These are phyloP conservation scores for Varanus komodoensis DNA, from an alignment of 2,113 vertebrate genomes.

Conservation along the genomic window DNA sequence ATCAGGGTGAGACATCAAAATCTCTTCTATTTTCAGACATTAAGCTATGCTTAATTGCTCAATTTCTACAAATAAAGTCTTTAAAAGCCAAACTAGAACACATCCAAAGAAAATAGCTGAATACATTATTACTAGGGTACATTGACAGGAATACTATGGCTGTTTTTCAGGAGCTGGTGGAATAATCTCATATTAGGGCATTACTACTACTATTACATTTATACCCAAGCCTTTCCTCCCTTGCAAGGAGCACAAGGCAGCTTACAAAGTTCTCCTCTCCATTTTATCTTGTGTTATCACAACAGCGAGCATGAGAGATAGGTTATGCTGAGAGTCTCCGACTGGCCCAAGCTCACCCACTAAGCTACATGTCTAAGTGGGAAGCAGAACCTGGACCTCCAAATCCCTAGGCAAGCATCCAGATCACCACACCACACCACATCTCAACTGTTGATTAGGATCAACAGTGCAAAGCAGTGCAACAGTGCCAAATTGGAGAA, in stretches of 20 bases:
- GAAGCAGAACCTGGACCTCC: too few relatives aligned
- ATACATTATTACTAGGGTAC: neutral
- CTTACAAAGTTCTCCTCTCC: too few relatives aligned
- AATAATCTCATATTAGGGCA: neutral
- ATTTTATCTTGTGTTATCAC: too few relatives aligned
- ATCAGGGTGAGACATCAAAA: neutral
- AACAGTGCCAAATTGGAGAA: neutral
- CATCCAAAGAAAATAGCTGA: neutral
- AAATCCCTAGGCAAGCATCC: too few relatives aligned
- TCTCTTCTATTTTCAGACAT: neutral
- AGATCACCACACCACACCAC: too few relatives aligned
- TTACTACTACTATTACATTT: too few relatives aligned
- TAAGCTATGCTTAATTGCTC: neutral
- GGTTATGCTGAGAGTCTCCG: too few relatives aligned
- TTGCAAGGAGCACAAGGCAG: too few relatives aligned
- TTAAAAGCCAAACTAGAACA: neutral
- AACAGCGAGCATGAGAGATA: too few relatives aligned
- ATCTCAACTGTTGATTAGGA: neutral
- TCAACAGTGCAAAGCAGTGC: neutral
- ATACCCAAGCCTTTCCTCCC: too few relatives aligned
- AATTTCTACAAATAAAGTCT: neutral
- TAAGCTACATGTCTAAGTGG: too few relatives aligned
- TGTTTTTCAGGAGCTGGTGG: neutral
- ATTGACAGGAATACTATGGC: neutral
- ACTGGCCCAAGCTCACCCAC: too few relatives aligned